These are phyloP conservation scores for Deilephila elpenor DNA, from an alignment of 2,888 invertebrate genomes.

Conservation along the genomic window DNA sequence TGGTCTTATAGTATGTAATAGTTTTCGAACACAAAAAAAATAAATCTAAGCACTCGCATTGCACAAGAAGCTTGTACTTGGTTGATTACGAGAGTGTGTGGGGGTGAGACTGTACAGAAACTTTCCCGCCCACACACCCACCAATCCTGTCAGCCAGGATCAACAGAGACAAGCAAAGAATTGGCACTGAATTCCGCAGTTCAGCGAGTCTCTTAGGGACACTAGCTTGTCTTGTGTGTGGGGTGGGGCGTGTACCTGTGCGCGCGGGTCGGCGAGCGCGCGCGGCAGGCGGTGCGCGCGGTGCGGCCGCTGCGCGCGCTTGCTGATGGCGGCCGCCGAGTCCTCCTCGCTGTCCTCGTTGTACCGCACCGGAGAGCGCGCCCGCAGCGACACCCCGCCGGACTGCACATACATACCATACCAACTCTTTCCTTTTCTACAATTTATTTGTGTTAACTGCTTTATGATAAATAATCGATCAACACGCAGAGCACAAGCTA, in stretches of 20 bases:
- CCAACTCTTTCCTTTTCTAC: background rate
- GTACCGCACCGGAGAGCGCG: constrained; percentile 80
- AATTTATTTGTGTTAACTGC: background rate
- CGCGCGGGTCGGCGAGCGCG: constrained; percentile 39
- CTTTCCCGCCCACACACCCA: too few species aligned
- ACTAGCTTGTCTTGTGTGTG: too few species aligned
- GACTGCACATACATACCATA: background rate
- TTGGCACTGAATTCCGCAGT: too few species aligned
- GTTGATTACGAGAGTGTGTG: background rate
- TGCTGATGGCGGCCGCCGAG: constrained; percentile 75
- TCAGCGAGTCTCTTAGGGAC: too few species aligned
- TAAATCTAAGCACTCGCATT: background rate
- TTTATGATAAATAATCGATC: background rate
- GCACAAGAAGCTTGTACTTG: background rate
- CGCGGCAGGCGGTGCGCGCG: constrained; percentile 43
- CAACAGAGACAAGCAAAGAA: too few species aligned
- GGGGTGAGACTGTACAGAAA: background rate
- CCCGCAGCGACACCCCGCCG: constrained; percentile 63
- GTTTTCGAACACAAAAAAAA: background rate
- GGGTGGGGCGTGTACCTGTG: constrained; percentile 35
- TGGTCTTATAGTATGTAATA: too few species aligned
- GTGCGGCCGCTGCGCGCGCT: constrained; percentile 66
- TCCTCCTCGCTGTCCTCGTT: constrained; percentile 86
- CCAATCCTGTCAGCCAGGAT: too few species aligned
- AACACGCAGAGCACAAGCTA: too few species aligned